Evolutionary conservation across 2,797 vertebrate species (phyloP).

Genomic region (Emydoidea blandingii): DNA sequence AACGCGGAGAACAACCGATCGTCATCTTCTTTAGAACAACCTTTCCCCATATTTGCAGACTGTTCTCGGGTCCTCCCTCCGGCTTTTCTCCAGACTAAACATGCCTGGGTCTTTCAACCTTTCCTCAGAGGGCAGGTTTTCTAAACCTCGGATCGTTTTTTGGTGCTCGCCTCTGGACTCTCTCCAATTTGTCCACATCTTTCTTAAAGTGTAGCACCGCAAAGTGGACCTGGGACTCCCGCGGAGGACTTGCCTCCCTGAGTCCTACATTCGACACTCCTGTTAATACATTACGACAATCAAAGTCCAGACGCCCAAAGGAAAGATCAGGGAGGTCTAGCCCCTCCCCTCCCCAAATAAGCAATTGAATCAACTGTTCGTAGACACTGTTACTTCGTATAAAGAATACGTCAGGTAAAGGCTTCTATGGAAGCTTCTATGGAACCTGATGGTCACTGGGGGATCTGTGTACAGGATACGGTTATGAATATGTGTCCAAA

Average conservation of each 20-base stretch:
- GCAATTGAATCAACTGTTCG: background rate
- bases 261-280: too few species aligned
- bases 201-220: background rate
- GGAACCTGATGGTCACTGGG: background rate
- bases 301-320: background rate
- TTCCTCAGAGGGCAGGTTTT: background rate
- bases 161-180: background rate
- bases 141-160: background rate
- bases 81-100: background rate
- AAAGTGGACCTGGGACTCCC: too few species aligned
- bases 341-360: too few species aligned
- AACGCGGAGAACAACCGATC: background rate
- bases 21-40: background rate
- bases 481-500: background rate
- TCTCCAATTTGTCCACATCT: background rate
- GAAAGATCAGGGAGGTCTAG: background rate
- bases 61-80: too few species aligned
- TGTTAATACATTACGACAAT: background rate
- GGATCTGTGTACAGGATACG: background rate
- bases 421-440: background rate
- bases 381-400: background rate
- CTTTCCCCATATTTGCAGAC: background rate
- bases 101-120: background rate
- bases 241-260: background rate
- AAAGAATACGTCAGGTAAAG: background rate